Evolutionary conservation across 2,888 invertebrate genomes (phyloP).

Genomic region (Ennomos fuscantarius): DNA sequence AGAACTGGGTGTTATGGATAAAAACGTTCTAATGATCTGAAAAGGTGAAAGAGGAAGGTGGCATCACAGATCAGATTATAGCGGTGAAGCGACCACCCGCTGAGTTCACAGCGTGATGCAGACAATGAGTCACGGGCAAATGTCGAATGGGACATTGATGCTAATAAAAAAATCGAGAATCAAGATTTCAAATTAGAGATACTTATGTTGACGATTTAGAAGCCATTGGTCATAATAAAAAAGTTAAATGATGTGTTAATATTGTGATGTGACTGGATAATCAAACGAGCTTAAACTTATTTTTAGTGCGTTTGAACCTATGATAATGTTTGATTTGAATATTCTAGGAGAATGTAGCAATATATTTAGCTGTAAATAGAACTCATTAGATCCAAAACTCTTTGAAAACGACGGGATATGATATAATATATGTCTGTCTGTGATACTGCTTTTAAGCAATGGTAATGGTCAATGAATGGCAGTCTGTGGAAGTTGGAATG

Average conservation of each 20-base stretch:
- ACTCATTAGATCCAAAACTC: no score
- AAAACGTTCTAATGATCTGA: conserved; percentile 23
- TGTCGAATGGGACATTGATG: conserved; percentile 52
- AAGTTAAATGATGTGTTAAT: conserved; percentile 1
- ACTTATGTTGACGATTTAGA: not conserved
- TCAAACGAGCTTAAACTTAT: no score
- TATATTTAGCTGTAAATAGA: no score
- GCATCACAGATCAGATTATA: conserved; percentile 42
- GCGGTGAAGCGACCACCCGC: conserved; percentile 68
- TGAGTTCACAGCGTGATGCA: conserved; percentile 52
- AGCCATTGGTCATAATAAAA: not conserved
- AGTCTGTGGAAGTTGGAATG: no score
- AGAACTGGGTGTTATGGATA: conserved; percentile 47
- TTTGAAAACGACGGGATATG: no score
- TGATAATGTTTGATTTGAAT: no score
- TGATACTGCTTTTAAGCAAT: no score
- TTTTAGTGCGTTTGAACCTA: no score
- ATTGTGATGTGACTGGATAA: no score
- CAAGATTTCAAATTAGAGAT: conserved; percentile 7
- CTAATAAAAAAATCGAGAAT: conserved; percentile 24
- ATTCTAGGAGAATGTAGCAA: no score
- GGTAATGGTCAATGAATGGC: no score
- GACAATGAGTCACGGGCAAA: conserved; percentile 64
- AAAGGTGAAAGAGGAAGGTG: conserved; percentile 14
- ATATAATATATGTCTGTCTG: no score